Evolutionary conservation across 2,113 vertebrate species (phyloP).

Genomic region (Lethenteron camtschaticum): DNA sequence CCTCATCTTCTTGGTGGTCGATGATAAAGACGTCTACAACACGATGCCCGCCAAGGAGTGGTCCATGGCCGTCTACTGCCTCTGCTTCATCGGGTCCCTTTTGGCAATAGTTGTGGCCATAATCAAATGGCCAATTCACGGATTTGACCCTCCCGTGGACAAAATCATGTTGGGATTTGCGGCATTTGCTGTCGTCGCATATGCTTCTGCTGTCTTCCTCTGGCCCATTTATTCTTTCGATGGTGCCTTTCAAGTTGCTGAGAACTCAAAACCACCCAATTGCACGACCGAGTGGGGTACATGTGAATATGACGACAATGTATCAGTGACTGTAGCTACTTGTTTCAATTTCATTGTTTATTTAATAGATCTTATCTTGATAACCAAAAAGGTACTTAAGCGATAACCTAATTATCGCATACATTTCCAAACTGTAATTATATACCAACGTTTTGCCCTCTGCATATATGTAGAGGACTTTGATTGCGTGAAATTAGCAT

Average conservation of each 20-base stretch:
- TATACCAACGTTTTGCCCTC: too few species aligned
- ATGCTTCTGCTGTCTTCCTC: neutral
- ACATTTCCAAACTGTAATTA: too few species aligned
- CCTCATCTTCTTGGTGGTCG: neutral
- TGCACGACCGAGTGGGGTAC: neutral
- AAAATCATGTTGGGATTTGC: neutral
- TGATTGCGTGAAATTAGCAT: too few species aligned
- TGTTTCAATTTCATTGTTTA: neutral
- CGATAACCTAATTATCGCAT: too few species aligned
- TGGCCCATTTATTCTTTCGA: slow-evolving; percentile 2
- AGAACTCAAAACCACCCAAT: neutral
- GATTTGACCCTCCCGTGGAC: neutral
- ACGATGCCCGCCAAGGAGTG: neutral
- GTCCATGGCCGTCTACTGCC: neutral
- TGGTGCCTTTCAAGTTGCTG: neutral
- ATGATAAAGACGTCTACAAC: slow-evolving; percentile 1
- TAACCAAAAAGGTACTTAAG: too few species aligned
- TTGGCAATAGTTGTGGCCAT: neutral
- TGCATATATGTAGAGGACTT: too few species aligned
- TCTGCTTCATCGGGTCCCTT: slow-evolving; percentile 2
- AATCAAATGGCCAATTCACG: neutral
- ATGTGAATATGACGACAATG: neutral
- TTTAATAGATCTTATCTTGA: neutral
- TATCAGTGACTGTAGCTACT: neutral
- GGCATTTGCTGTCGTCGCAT: neutral